A percentile compares a stretch with the other conserved stretches of the same genome.
Conservation (phyloP, 2,797 vertebrate genomes). For the Hemibagrus guttatus region DNA sequence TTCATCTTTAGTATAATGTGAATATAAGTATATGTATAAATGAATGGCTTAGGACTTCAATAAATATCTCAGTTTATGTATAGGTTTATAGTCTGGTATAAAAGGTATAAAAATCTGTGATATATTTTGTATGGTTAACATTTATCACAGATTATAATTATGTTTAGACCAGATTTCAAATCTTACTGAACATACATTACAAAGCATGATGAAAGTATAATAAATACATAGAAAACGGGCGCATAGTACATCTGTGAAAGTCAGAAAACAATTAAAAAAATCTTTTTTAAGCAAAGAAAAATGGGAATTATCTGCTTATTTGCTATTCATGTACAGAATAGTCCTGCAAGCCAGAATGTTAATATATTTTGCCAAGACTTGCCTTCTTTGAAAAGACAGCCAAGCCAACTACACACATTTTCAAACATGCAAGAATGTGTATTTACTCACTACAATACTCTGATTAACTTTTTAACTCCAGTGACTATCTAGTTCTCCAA, state of each 20-base stretch:
- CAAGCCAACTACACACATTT: background rate
- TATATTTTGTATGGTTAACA: background rate
- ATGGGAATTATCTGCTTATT: background rate
- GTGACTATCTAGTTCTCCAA: background rate
- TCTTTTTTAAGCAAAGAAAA: background rate
- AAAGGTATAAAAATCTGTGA: too few species aligned
- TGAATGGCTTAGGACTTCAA: background rate
- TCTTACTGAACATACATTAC: background rate
- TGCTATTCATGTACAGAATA: background rate
- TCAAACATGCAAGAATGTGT: background rate
- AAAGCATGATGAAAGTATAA: background rate
- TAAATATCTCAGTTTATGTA: background rate
- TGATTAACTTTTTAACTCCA: background rate
- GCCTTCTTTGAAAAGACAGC: background rate
- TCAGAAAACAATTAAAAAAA: background rate
- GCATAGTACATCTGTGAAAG: background rate
- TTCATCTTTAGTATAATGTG: too few species aligned
- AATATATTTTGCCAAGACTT: background rate
- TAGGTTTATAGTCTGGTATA: background rate
- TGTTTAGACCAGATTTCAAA: background rate
- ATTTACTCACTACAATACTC: background rate
- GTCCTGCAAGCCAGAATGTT: background rate
- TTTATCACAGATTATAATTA: background rate
- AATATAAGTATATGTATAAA: background rate
- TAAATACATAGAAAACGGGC: background rate